Percentiles rank a stretch among this genome's conserved stretches.
Conservation (phyloP, 2,888 invertebrate genomes). For the Epistrophella euchroma region DNA sequence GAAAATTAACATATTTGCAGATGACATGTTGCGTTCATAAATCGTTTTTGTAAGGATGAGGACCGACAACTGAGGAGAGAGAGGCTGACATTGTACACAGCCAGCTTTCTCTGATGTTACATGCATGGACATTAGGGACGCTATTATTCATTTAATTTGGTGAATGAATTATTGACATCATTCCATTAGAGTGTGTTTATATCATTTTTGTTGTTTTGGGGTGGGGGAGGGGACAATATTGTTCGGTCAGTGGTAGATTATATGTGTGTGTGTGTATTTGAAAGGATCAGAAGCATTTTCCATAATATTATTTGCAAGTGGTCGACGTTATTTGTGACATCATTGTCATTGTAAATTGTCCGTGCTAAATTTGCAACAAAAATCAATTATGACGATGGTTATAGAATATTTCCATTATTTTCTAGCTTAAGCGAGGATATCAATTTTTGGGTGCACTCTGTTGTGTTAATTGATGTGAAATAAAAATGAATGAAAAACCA, state of each 20-base stretch:
- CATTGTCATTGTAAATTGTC: constrained; percentile 57
- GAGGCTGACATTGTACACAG: constrained; percentile 26
- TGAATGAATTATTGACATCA: constrained; percentile 75
- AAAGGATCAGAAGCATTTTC: constrained; percentile 6
- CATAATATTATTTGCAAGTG: not conserved
- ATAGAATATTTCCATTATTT: not conserved
- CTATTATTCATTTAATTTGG: constrained; percentile 76
- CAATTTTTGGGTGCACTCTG: constrained; percentile 3
- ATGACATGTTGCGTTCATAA: constrained; percentile 75
- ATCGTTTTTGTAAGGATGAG: constrained; percentile 60
- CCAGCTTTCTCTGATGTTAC: constrained; percentile 13
- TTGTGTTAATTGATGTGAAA: constrained; percentile 14
- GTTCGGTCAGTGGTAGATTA: constrained; percentile 11
- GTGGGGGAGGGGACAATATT: constrained; percentile 33
- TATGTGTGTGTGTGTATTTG: not conserved
- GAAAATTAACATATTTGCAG: constrained; percentile 75
- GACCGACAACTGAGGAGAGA: not conserved
- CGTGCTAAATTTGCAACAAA: constrained; percentile 57
- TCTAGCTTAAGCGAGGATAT: not conserved
- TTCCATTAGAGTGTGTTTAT: constrained; percentile 67
- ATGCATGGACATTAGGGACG: constrained; percentile 70
- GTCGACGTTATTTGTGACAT: constrained; percentile 42
- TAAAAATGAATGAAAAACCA: not conserved
- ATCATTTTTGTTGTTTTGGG: constrained; percentile 22
- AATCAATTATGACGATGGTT: constrained; percentile 53